These are phyloP conservation scores for Gymnocephalus cernua DNA, from an alignment of 2,113 vertebrate species.

Conservation along the genomic window DNA sequence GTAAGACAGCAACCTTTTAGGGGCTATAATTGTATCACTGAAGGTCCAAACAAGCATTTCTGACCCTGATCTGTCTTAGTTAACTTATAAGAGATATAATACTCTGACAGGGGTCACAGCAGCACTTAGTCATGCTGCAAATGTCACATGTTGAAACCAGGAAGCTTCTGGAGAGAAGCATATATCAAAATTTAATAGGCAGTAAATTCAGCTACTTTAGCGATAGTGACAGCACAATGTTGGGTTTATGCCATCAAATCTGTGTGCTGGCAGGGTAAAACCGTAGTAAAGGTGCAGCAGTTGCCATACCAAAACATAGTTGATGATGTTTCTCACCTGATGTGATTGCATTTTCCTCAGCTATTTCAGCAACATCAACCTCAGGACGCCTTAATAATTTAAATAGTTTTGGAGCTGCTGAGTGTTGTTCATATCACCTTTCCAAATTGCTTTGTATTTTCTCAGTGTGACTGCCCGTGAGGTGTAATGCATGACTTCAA, in stretches of 20 bases:
- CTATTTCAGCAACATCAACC: constrained; percentile 56
- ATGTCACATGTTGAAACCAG: constrained; percentile 71
- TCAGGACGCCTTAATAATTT: constrained; percentile 56
- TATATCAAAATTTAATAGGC: constrained; percentile 61
- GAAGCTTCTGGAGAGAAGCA: constrained; percentile 55
- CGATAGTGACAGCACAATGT: constrained; percentile 56
- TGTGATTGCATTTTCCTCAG: constrained; percentile 35
- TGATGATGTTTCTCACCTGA: constrained; percentile 39
- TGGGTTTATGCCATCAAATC: constrained; percentile 55
- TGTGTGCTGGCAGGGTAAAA: constrained; percentile 32
- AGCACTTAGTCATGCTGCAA: constrained; percentile 70
- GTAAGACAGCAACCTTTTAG: constrained; percentile 19
- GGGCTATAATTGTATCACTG: constrained; percentile 57
- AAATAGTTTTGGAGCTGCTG: constrained; percentile 34
- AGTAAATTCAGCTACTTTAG: constrained; percentile 62
- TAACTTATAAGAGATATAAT: constrained; percentile 67
- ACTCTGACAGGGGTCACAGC: constrained; percentile 67
- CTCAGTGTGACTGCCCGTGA: constrained; percentile 18
- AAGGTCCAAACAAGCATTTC: constrained; percentile 34
- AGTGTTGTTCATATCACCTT: constrained; percentile 44
- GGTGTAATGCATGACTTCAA: constrained; percentile 55
- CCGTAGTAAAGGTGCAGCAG: neutral
- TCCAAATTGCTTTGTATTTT: constrained; percentile 60
- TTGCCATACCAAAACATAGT: constrained; percentile 33
- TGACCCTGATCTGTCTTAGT: constrained; percentile 75